These are phyloP conservation scores for Saccostrea echinata DNA, from an alignment of 1,140 invertebrate species.

Conservation along the genomic window DNA sequence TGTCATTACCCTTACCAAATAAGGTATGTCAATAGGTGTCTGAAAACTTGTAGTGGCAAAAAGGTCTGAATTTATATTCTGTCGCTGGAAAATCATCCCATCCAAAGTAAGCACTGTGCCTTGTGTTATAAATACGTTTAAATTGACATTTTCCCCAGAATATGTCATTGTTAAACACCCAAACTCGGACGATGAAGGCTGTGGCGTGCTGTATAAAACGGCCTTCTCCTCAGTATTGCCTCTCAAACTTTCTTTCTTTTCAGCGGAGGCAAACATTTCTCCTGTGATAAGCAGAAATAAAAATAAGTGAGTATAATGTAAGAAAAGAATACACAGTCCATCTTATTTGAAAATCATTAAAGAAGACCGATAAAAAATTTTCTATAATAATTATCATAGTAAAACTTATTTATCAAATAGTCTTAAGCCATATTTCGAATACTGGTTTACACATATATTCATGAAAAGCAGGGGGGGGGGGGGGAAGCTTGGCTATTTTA, in stretches of 20 bases:
- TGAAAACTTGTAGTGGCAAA: not conserved
- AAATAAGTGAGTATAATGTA: not conserved
- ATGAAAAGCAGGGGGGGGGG: not conserved
- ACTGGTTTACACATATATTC: too few species aligned
- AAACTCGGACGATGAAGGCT: not conserved
- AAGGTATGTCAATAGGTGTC: not conserved
- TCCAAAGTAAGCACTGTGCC: not conserved
- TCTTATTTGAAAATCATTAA: not conserved
- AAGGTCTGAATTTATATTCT: not conserved
- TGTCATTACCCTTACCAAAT: not conserved
- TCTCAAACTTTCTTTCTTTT: not conserved
- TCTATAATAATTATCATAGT: not conserved
- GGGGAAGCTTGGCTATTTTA: not conserved
- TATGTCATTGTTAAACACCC: conserved; percentile 20
- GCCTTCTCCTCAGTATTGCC: not conserved
- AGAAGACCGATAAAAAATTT: too few species aligned
- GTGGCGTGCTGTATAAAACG: not conserved
- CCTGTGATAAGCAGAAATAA: not conserved
- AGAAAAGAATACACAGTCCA: not conserved
- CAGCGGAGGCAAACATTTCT: not conserved
- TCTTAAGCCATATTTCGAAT: not conserved
- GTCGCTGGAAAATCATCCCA: not conserved
- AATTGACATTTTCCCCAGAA: not conserved
- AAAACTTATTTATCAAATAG: not conserved
- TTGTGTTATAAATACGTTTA: not conserved